These are phyloP conservation scores for Squalus acanthias DNA, from an alignment of 2,797 vertebrate genomes.

Conservation along the genomic window DNA sequence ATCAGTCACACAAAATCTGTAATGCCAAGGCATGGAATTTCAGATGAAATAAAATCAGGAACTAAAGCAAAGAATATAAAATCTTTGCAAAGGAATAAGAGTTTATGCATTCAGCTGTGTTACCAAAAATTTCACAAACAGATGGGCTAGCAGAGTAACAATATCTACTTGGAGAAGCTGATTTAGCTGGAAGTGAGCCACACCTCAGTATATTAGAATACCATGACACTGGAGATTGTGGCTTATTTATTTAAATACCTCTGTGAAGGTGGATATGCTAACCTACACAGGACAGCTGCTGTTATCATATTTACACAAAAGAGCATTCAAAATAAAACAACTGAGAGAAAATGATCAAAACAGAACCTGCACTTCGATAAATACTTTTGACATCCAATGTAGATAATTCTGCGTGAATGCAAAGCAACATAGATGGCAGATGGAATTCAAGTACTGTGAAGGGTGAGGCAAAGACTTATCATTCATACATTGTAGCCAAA, in stretches of 20 bases:
- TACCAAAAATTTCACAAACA: background rate
- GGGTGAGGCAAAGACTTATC: background rate
- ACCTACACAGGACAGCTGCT: background rate
- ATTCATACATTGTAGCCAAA: background rate
- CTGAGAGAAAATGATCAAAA: background rate
- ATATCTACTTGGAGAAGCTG: background rate
- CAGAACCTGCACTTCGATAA: background rate
- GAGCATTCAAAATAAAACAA: background rate
- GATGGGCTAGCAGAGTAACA: background rate
- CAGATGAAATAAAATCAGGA: background rate
- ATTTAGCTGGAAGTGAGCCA: background rate
- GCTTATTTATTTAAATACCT: background rate
- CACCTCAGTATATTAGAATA: background rate
- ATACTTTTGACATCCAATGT: background rate
- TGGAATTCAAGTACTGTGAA: background rate
- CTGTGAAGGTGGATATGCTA: background rate
- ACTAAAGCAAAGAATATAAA: background rate
- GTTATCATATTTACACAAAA: background rate
- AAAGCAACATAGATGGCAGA: background rate
- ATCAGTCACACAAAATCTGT: background rate
- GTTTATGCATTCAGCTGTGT: background rate
- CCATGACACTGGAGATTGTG: background rate
- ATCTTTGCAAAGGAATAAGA: background rate
- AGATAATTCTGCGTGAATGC: background rate
- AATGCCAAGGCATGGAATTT: background rate